Base-by-base conservation (phyloP, 2,888 invertebrate genomes). In the Diaphora mendica region DNA sequence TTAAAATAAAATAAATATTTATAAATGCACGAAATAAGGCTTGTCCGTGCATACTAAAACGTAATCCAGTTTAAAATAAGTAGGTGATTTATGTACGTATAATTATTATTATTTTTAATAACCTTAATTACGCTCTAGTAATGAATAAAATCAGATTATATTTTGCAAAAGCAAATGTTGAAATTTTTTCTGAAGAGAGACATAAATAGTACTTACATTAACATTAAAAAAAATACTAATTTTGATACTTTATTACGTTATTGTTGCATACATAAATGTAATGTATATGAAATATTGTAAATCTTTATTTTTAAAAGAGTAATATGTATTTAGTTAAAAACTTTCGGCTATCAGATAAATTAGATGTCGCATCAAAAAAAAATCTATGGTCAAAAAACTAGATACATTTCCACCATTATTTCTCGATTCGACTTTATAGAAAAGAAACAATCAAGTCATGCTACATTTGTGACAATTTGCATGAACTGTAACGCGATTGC, bases 401-500 rank as follows among this genome's bases (percentile, higher is more conserved):
- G n/a, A 11, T 0, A 5, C 26, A 59, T 26, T 59, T 11, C 2
- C 3, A 23, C 3, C 26, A 59, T 59, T 59, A 13, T 11, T 11
- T 55, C n/a, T 55, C n/a, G 55, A 3, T n/a, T 55, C n/a, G n/a
- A 11, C 55, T 3, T 9, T 59, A 26, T 0, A 59, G 26, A 26
- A 59, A 59, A 62, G 23, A 48, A 23, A 9, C 30, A 39, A 39
- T 2, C 13, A 67, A 67, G 59, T 67, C 42, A 67, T 62, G 62
- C 42, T 67, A 62, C 7, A 42, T 67, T 62, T 69, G 72, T 72
- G 68, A 72, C 68, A 68, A 72, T 72, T 72, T 68, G 48, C 73
- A 73, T 73, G 69, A 73, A 73, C 35, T 69, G 69, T 69, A 69
- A 65, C 44, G 48, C 55, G 44, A 17, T 73, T 73, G 55, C 70